Evolutionary conservation across 2,113 vertebrate genomes (phyloP), one percentile per base, ranked within the genome.

Genomic region (Butastur rufipennis): DNA sequence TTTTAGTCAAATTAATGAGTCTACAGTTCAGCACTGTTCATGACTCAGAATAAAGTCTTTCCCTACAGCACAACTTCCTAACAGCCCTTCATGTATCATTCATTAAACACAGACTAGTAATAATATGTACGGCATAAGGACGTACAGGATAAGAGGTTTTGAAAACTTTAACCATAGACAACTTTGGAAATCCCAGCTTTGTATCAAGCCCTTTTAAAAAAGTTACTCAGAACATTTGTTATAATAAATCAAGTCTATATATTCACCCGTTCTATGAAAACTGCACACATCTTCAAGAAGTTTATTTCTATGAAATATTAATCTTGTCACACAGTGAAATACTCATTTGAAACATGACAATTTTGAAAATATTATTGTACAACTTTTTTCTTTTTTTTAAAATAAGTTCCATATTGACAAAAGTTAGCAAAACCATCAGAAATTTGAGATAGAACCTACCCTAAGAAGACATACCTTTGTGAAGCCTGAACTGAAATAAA

Each of bases 1-100:
- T 93, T 95, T 88, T 95, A 90, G 90, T 90, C 62, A 95, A 50
- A 91, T 86, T 95, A 95, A 96, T 95, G 79, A 95, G 71, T 50
- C 84, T 81, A 13, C 32, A 86, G 55, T 88, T 86, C 61, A 70
- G 67, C 55, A 59, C 50, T 72, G 26, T 15, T 96, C 78, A 40
- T 90, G 95, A 95, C 75, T 97, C 87, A 96, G 81, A 91, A 61
- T 7, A 65, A 83, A 90, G 62, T 83, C 58, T 77, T 93, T 58
- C 58, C 89, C 72, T 92, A 42, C 29, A 88, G 95, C 80, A 89
- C 59, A 79, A 38, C 53, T 96, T 94, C 52, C 72, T 65, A 74
- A 93, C 68, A 82, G 32, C 29, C 42, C 79, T 78, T 90, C 43
- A 36, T 84, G 61, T 42, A 73, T 68, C 85, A 81, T 84, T 92